A percentile compares a stretch with the other conserved stretches of the same genome.
Evolutionary conservation across 1,140 invertebrate species (phyloP).

Genomic region (Apis florea): DNA sequence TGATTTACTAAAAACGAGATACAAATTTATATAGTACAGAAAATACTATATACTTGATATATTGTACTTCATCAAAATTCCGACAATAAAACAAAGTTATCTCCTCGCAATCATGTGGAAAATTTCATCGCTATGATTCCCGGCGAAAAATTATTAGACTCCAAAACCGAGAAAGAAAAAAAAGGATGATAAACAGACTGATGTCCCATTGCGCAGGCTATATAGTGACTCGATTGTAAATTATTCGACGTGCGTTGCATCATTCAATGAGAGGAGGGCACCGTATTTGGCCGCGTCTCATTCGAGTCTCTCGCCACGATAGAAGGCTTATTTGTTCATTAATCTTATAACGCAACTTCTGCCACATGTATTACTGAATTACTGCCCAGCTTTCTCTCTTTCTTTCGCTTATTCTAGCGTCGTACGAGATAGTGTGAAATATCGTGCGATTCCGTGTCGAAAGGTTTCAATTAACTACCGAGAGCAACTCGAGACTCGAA

Average conservation of each 20-base stretch:
- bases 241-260: conserved; percentile 70
- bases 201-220: conserved; percentile 68
- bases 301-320: conserved; percentile 55
- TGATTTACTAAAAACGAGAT: too few species aligned
- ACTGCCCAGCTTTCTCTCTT: conserved; percentile 4
- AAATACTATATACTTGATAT: too few species aligned
- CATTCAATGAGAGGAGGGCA: conserved; percentile 65
- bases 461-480: conserved; percentile 20
- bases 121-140: neutral
- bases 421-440: conserved; percentile 17
- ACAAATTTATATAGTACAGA: too few species aligned
- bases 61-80: too few species aligned
- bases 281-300: conserved; percentile 65
- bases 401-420: conserved; percentile 41
- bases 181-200: neutral
- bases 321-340: conserved; percentile 72
- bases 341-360: conserved; percentile 73
- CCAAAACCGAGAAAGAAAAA: neutral
- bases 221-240: conserved; percentile 75
- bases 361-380: conserved; percentile 57
- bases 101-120: neutral
- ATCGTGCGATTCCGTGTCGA: conserved; percentile 10
- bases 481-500: too few species aligned
- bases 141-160: conserved; percentile 3
- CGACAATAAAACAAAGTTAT: neutral